A percentile compares a stretch with the other conserved stretches of the same genome.
Conservation (phyloP, 1,140 invertebrate genomes). For the Drosophila tani region DNA sequence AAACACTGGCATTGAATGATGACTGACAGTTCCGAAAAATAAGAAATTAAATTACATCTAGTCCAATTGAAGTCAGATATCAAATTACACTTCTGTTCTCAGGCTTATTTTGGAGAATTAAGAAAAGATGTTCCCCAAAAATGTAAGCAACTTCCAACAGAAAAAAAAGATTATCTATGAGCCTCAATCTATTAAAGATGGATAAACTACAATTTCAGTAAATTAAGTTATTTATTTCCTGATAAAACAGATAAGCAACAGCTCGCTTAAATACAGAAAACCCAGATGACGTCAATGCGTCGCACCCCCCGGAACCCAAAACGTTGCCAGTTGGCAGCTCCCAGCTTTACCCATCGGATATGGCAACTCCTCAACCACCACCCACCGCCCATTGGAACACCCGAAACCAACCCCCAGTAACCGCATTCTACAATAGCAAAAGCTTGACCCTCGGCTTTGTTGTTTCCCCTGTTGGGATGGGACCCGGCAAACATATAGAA, state of each 20-base stretch:
- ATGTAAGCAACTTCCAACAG: background rate
- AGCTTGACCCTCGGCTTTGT: conserved; percentile 45
- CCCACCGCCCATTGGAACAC: conserved; percentile 5
- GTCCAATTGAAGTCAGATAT: conserved; percentile 2
- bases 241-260: background rate
- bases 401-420: conserved; percentile 16
- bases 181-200: background rate
- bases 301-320: conserved; percentile 30
- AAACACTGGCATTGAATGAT: background rate
- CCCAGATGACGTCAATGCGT: conserved; percentile 52
- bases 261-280: conserved; percentile 2
- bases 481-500: conserved; percentile 62
- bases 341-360: conserved; percentile 15
- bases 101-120: background rate
- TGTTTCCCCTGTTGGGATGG: conserved; percentile 60
- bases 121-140: background rate
- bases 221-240: conserved; percentile 13
- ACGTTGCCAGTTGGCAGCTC: conserved; percentile 20
- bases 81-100: background rate
- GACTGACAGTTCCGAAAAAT: background rate
- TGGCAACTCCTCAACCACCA: conserved; percentile 20
- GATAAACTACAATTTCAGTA: conserved; percentile 12
- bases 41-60: background rate
- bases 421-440: conserved; percentile 35
- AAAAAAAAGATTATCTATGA: too few species aligned